Evolutionary conservation across 2,113 vertebrate genomes (phyloP).

Genomic region (rabbit (Oryctolagus cuniculus)): DNA sequence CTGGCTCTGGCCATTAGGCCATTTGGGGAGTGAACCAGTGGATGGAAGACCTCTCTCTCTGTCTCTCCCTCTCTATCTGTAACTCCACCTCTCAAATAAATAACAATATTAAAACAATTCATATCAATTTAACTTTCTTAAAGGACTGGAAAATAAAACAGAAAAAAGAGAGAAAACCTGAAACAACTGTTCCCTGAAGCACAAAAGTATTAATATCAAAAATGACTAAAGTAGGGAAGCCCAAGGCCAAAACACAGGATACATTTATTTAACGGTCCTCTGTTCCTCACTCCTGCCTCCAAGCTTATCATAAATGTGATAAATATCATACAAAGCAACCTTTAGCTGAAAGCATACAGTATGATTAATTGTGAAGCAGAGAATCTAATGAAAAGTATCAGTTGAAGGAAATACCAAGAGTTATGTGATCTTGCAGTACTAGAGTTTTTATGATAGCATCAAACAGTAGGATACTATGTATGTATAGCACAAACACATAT

Average conservation of each 20-base stretch:
- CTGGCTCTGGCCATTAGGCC: too few species aligned
- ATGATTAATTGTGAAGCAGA: slow-evolving; percentile 41
- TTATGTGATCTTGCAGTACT: neutral
- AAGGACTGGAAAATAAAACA: neutral
- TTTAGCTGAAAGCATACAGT: neutral
- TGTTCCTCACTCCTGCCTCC: neutral
- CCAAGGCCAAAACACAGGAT: neutral
- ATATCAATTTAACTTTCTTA: neutral
- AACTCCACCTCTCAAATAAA: too few species aligned
- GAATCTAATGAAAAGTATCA: neutral
- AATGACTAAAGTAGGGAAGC: neutral
- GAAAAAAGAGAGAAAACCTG: neutral
- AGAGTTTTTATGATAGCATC: neutral
- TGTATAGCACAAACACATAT: neutral
- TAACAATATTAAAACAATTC: too few species aligned
- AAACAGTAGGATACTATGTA: neutral
- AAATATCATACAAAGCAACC: neutral
- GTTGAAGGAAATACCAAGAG: neutral
- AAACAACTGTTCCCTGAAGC: neutral
- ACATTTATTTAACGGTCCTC: neutral
- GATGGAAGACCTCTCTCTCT: too few species aligned
- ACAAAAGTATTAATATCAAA: neutral
- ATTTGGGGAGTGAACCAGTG: too few species aligned
- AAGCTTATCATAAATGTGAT: neutral
- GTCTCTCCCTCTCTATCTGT: too few species aligned